Percentiles rank a stretch among this genome's conserved stretches.
Evolutionary conservation across 2,113 vertebrate species (phyloP).

Genomic region (Opisthocomus hoazin): DNA sequence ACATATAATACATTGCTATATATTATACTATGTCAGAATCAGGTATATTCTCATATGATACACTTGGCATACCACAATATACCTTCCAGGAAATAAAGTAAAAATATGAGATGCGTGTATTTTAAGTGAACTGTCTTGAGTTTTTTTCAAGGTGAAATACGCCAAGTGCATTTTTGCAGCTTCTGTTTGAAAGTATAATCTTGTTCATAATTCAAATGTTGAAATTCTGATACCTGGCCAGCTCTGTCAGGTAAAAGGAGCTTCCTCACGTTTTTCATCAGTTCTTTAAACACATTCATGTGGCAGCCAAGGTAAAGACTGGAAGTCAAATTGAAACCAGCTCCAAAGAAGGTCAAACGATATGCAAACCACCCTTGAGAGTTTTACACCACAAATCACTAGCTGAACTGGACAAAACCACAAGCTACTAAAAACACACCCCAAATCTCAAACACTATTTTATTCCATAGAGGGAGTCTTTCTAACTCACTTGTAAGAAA

Average conservation of each 20-base stretch:
- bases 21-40: neutral
- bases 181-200: neutral
- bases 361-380: neutral
- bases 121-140: neutral
- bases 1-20: neutral
- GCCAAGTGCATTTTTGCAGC: neutral
- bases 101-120: neutral
- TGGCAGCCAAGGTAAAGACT: neutral
- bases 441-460: neutral
- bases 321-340: neutral
- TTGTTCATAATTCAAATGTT: neutral
- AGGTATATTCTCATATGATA: neutral
- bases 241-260: neutral
- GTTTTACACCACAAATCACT: neutral
- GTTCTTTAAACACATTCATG: neutral
- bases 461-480: neutral
- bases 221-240: neutral
- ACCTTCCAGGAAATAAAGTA: neutral
- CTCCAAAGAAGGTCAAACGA: neutral
- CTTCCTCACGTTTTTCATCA: neutral
- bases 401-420: neutral
- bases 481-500: no score
- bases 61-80: neutral
- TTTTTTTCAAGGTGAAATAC: neutral
- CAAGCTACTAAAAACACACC: neutral